phyloP scores from a whole-genome alignment of 2,113 vertebrate genomes.

The Myotis davidii region DNA sequence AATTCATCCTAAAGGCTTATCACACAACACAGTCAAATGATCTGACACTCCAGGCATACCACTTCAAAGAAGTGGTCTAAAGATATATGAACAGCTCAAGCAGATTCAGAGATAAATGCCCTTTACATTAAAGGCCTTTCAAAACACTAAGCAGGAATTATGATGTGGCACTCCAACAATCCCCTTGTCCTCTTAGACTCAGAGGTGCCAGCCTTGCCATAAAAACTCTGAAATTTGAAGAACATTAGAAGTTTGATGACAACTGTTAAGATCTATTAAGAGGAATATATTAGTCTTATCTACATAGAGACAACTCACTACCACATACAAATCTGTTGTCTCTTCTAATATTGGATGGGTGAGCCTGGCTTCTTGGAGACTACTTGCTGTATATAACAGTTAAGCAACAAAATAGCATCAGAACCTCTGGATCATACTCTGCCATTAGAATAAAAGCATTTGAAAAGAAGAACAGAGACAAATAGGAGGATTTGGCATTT shows the following conservation, averaged over 20 bases:
- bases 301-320: not conserved
- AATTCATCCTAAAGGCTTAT: conserved; percentile 81
- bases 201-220: not conserved
- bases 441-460: not conserved
- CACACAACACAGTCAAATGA: conserved; percentile 69
- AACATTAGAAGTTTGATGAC: not conserved
- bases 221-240: not conserved
- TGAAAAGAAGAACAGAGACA: not conserved
- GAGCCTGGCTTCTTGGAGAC: not conserved
- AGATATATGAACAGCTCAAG: conserved; percentile 49
- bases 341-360: not conserved
- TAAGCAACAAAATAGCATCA: conserved; percentile 26
- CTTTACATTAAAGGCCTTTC: conserved; percentile 29
- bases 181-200: not conserved
- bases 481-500: not conserved
- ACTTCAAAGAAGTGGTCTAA: conserved; percentile 38
- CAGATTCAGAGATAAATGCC: not conserved
- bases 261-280: not conserved
- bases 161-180: not conserved
- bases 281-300: not conserved
- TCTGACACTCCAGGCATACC: conserved; percentile 10
- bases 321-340: not conserved
- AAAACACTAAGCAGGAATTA: not conserved
- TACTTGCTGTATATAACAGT: conserved; percentile 18
- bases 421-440: not conserved